Conservation (phyloP, 2,888 invertebrate genomes). For the Sipunculus nudus region DNA sequence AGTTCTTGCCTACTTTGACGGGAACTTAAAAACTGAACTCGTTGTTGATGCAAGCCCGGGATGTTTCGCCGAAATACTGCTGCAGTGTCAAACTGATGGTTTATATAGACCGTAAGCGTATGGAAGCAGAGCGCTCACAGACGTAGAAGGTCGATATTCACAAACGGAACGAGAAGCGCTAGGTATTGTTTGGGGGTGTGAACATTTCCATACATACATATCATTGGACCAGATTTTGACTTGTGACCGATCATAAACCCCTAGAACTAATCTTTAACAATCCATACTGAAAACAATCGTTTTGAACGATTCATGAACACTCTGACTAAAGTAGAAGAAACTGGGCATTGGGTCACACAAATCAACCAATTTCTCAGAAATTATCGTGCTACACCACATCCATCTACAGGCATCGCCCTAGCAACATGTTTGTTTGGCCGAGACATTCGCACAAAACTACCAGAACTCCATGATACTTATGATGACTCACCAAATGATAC, state of each 20-base stretch:
- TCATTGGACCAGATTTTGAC: constrained; percentile 29
- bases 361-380: too few relatives aligned
- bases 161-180: constrained; percentile 25
- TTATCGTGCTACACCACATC: too few relatives aligned
- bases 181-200: constrained; percentile 31
- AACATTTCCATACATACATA: constrained; percentile 32
- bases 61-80: constrained; percentile 14
- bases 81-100: background rate
- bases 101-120: too few relatives aligned
- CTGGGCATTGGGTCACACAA: too few relatives aligned
- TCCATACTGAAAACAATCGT: too few relatives aligned
- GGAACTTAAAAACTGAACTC: constrained; percentile 20
- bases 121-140: constrained; percentile 5
- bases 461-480: too few relatives aligned
- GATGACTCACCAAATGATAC: too few relatives aligned
- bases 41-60: constrained; percentile 36
- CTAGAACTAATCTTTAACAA: constrained; percentile 33
- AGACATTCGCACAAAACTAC: too few relatives aligned
- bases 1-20: constrained; percentile 29
- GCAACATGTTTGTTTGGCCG: too few relatives aligned
- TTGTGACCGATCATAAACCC: constrained; percentile 41
- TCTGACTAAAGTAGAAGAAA: too few relatives aligned
- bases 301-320: too few relatives aligned
- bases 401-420: too few relatives aligned
- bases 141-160: constrained; percentile 10